These are phyloP conservation scores for Pteropus rufus DNA, from an alignment of 2,797 vertebrate species.

Conservation along the genomic window DNA sequence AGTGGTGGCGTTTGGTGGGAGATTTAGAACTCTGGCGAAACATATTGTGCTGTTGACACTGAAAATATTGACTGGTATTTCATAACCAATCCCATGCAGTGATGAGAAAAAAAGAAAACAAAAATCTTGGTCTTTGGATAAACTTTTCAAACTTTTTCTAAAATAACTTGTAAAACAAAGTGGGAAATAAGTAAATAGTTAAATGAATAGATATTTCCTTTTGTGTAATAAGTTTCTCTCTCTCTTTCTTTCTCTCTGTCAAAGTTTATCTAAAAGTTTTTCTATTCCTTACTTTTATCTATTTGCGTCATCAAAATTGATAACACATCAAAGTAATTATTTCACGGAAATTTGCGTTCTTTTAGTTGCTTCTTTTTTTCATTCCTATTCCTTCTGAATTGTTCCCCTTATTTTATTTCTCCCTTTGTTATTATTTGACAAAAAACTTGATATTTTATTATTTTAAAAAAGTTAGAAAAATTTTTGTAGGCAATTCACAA, in stretches of 20 bases:
- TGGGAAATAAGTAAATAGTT: not conserved
- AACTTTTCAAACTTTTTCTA: not conserved
- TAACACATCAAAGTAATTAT: not conserved
- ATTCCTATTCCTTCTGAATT: not conserved
- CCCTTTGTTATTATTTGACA: not conserved
- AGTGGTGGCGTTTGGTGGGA: not conserved
- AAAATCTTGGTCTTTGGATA: not conserved
- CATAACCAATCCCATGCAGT: not conserved
- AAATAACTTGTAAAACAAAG: not conserved
- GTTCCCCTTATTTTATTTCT: not conserved
- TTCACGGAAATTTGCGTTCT: not conserved
- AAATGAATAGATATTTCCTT: not conserved
- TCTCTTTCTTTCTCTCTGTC: not conserved
- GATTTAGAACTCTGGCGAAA: not conserved
- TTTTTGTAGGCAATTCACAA: not conserved
- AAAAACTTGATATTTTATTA: not conserved
- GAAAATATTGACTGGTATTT: not conserved
- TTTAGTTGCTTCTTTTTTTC: not conserved
- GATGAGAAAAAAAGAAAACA: not conserved
- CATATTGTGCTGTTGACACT: not conserved
- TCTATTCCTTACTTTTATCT: not conserved
- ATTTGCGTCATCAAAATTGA: not conserved
- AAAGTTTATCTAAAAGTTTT: not conserved
- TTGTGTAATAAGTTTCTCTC: not conserved
- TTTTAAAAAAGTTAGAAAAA: not conserved